Evolutionary conservation across 1,140 invertebrate species (phyloP).

Genomic region (Drosophila cardini): DNA sequence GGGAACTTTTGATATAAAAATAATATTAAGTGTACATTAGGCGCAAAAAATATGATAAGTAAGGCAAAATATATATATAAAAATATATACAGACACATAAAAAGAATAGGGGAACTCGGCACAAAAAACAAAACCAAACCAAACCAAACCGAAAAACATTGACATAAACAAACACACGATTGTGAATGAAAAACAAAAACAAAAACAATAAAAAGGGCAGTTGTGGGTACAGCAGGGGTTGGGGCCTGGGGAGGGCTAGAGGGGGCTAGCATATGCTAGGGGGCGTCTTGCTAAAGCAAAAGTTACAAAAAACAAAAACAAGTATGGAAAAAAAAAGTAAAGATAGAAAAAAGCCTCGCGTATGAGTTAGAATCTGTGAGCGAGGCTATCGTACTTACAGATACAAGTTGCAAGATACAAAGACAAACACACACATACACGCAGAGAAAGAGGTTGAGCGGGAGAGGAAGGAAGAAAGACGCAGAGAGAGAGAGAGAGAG

Average conservation of each 20-base stretch:
- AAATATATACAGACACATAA: background rate
- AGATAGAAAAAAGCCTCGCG: conserved; percentile 35
- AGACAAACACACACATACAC: conserved; percentile 38
- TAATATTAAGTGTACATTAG: conserved; percentile 70
- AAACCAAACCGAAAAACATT: conserved; percentile 49
- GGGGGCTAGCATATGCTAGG: background rate
- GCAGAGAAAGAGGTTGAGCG: conserved; percentile 1
- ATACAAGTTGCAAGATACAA: conserved; percentile 65
- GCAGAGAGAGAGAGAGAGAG: conserved; percentile 4
- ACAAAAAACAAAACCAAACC: conserved; percentile 34
- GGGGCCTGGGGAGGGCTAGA: background rate
- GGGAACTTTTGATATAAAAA: conserved; percentile 29
- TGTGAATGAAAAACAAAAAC: conserved; percentile 46
- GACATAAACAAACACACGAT: conserved; percentile 56
- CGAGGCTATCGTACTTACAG: conserved; percentile 70
- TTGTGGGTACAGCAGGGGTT: background rate
- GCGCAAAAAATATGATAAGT: conserved; percentile 65
- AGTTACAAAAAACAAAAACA: conserved; percentile 49
- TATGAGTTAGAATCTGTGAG: conserved; percentile 69
- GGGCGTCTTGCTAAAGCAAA: conserved; percentile 32
- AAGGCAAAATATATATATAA: conserved; percentile 45
- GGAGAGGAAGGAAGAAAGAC: background rate
- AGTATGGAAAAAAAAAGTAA: conserved; percentile 42
- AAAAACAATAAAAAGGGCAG: conserved; percentile 40
- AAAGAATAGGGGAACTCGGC: conserved; percentile 17